Percentiles rank a stretch among this genome's conserved stretches.
phyloP scores from a whole-genome alignment of 2,113 vertebrate species.

The Micronycteris hirsuta region DNA sequence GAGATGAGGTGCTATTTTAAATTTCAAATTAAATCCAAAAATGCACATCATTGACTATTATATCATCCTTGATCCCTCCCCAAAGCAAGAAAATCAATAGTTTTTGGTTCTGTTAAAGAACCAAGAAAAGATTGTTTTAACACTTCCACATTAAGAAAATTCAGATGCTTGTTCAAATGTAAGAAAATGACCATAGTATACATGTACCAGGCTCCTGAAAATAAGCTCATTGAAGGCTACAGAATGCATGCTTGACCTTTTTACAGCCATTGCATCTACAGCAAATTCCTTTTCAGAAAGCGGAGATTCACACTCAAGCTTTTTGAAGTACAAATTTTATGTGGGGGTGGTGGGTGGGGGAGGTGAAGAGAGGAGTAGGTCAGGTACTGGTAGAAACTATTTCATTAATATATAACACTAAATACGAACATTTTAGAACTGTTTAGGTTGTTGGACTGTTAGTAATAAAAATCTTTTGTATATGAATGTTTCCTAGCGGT shows the following conservation, averaged over 20 bases:
- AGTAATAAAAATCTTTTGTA: not conserved
- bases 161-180: not conserved
- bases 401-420: not conserved
- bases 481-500: not conserved
- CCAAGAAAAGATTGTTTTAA: not conserved
- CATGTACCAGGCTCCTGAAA: not conserved
- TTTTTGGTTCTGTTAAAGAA: not conserved
- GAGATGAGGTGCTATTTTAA: not conserved
- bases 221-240: not conserved
- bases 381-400: not conserved
- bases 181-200: not conserved
- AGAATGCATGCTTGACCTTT: not conserved
- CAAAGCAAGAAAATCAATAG: not conserved
- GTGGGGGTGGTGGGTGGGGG: not conserved
- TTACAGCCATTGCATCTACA: not conserved
- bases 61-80: not conserved
- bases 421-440: not conserved
- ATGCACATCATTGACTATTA: not conserved
- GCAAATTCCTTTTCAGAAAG: not conserved
- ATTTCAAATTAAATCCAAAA: not conserved
- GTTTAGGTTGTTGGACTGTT: not conserved
- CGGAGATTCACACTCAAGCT: not conserved
- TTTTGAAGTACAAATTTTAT: not conserved
- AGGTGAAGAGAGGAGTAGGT: not conserved
- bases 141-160: not conserved